Base-by-base conservation (phyloP, 2,888 invertebrate species). In the Eueremaeus valkanovi region DNA sequence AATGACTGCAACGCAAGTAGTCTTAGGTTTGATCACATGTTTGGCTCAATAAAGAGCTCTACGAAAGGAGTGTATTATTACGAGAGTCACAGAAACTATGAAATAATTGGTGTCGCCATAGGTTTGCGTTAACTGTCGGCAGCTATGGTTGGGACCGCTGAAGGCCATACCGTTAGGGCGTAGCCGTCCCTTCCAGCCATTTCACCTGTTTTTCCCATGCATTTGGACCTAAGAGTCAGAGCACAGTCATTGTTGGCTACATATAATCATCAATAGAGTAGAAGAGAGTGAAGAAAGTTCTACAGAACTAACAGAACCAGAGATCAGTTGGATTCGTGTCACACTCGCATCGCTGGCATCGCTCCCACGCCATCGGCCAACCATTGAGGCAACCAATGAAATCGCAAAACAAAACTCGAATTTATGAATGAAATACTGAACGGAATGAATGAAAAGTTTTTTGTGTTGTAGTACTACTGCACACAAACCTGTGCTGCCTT, bases 151-250 rank as follows among this genome's bases (percentile, higher is more conserved):
- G 68, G 42, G 21, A 42, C 42, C 36, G 68, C 68, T 68, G 68
- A 68, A 68, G 68, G 68, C 68, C 68, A 68, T 68, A 68, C 68
- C 68, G 68, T 42, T 42, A 36, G 68, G 68, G 68, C 68, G 68
- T 68, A 42, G 68, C 42, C 68, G n/a, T 42, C 21, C 36, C 68
- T 68, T 13, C 36, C 24, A 68, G 68, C 68, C 68, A 68, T 68
- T 68, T 68, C 68, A 68, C 68, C 68, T 68, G 68, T 68, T 68
- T 66, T 68, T 68, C 68, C 68, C 68, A 68, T 68, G 42, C 68
- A 68, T 68, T 61, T 3, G 68, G 63, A 29, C 33, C 24, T 6
- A 63, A 63, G 58, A 29, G 29, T 11, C 11, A 29, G 58, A 63
- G 63, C 24, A 27, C n/a, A 33, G 31, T 5, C 27, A 31, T 31